Evolutionary conservation across 2,888 invertebrate genomes (phyloP).

Genomic region (Dorcus hopei): DNA sequence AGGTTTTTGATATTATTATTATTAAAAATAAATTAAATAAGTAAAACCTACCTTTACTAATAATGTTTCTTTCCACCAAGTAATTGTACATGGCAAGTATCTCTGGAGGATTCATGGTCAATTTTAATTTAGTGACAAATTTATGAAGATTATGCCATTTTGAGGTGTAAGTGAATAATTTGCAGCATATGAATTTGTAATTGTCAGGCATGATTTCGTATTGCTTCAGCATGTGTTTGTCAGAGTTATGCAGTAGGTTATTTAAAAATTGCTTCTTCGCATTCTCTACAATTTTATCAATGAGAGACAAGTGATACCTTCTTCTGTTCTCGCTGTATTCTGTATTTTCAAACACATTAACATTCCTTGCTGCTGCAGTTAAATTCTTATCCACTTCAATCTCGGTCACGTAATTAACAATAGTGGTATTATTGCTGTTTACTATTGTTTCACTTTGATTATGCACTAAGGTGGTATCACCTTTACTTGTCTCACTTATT

Average conservation of each 20-base stretch:
- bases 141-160: slow-evolving; percentile 29
- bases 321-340: not conserved
- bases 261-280: slow-evolving; percentile 4
- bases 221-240: slow-evolving; percentile 7
- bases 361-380: not conserved
- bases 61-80: slow-evolving; percentile 27
- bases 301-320: not conserved
- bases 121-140: slow-evolving; percentile 20
- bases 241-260: slow-evolving; percentile 5
- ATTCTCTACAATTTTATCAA: slow-evolving; percentile 8
- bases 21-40: not conserved
- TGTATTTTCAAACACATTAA: not conserved
- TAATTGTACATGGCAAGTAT: slow-evolving; percentile 25
- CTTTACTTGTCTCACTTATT: not conserved
- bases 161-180: slow-evolving; percentile 22
- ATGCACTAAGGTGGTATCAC: not conserved
- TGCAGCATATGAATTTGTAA: slow-evolving; percentile 17
- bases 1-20: not conserved
- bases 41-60: slow-evolving; percentile 27
- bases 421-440: not conserved
- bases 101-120: slow-evolving; percentile 24
- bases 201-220: slow-evolving; percentile 9
- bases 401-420: not conserved
- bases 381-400: not conserved
- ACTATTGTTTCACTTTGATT: not conserved